phyloP scores from a whole-genome alignment of 2,797 vertebrate genomes.

The Hippocampus kuda region DNA sequence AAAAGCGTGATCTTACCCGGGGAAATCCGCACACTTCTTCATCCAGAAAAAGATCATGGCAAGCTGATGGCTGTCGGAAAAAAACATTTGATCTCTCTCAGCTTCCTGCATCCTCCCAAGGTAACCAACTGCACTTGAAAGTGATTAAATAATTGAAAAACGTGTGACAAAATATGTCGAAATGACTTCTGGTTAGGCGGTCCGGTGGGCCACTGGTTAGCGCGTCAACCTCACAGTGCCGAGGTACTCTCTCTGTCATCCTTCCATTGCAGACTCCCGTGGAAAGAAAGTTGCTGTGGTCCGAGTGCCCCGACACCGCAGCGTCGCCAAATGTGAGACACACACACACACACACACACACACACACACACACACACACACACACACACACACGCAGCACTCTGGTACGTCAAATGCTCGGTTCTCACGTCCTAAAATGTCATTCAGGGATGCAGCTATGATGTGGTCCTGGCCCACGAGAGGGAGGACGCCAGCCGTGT shows the following conservation, averaged over 20 bases:
- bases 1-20: background rate
- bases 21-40: slow-evolving; percentile 3
- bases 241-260: background rate
- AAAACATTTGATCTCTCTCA: slow-evolving; percentile 15
- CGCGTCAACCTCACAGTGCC: too few relatives aligned
- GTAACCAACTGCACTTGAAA: slow-evolving; percentile 4
- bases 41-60: background rate
- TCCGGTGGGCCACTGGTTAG: too few relatives aligned
- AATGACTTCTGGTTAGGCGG: background rate
- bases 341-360: too few relatives aligned
- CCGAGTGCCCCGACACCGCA: background rate
- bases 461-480: slow-evolving; percentile 39
- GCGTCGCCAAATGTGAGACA: slow-evolving; percentile 1
- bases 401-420: background rate
- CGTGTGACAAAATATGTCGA: background rate
- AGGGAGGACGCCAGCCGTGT: slow-evolving; percentile 3
- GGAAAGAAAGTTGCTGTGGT: background rate
- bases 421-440: background rate
- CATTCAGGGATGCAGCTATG: slow-evolving; percentile 31
- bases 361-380: too few relatives aligned
- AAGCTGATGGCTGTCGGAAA: slow-evolving; percentile 19
- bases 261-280: slow-evolving; percentile 18
- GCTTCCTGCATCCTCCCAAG: slow-evolving; percentile 18
- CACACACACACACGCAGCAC: background rate
- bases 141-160: background rate